Percentiles rank a stretch among this genome's conserved stretches.
phyloP scores from a whole-genome alignment of 1,140 invertebrate genomes.

The Aricia agestis region DNA sequence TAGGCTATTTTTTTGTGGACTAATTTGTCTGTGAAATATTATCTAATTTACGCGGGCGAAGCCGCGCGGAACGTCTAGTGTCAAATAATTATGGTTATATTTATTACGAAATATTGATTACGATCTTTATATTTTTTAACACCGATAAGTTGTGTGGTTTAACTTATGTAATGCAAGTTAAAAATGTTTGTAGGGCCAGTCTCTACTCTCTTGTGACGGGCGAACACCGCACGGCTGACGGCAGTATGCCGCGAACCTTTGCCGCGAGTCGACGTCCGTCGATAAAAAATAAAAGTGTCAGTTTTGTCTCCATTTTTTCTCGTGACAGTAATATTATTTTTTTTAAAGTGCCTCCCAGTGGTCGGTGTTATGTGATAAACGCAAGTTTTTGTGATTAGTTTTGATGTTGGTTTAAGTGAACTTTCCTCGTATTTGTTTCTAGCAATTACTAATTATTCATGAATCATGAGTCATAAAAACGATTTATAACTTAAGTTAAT shows the following conservation, averaged over 20 bases:
- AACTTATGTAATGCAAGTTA: background rate
- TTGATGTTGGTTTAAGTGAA: background rate
- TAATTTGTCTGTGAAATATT: too few relatives aligned
- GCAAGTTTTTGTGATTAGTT: background rate
- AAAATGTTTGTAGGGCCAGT: constrained; percentile 24
- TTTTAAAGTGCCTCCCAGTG: background rate
- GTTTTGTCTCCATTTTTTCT: constrained; percentile 42
- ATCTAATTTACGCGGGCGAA: too few relatives aligned
- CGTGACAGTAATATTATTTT: background rate
- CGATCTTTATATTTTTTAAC: background rate
- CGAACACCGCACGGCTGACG: constrained; percentile 36
- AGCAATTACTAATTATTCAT: background rate
- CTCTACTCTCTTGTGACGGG: constrained; percentile 22
- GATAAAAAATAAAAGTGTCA: constrained; percentile 38
- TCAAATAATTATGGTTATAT: too few relatives aligned
- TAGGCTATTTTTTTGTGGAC: too few relatives aligned
- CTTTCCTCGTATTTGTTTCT: background rate
- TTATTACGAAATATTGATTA: background rate
- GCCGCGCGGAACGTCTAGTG: too few relatives aligned
- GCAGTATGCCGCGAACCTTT: constrained; percentile 49
- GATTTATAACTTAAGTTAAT: background rate
- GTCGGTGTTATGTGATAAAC: background rate
- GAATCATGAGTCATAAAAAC: background rate
- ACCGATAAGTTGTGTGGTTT: background rate
- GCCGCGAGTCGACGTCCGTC: constrained; percentile 38